Evolutionary conservation across 2,888 invertebrate genomes (phyloP), one percentile per base, ranked within the genome.

Genomic region (Athrips mouffetella): DNA sequence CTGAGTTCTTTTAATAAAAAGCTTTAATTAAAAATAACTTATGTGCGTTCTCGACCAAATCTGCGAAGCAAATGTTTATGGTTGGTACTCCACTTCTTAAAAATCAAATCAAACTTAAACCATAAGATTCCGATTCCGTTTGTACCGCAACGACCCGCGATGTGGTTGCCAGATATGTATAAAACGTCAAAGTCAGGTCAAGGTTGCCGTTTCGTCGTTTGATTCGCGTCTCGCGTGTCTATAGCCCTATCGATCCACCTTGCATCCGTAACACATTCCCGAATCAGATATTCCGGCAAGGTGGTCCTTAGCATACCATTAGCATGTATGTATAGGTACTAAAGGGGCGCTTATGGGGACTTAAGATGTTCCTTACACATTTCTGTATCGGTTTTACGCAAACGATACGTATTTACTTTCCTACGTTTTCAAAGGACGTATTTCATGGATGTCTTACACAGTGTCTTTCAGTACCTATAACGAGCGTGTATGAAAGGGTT

Each of bases 211-310:
- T n/a, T n/a, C n/a, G 53, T 47, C 51, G 52, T 62, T 64, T 57
- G 62, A 61, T 63, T 67, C 57, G 56, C 57, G 59, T 58, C 49
- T 65, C 54, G 63, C 66, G 62, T 70, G 65, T 59, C 57, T 63
- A 50, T 59, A 63, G 54, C 55, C 60, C 58, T 60, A 70, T 70
- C 62, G 67, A 67, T 67, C 57, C 55, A 51, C 52, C 57, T 50
- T 49, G 48, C 50, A 50, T 48, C 40, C 39, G 48, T 35, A 47
- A 45, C 37, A 39, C 29, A 37, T 45, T 49, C 30, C 37, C 40
- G 20, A 20, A 39, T 46, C 46, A 39, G 11, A 27, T 39, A 40
- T 39, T 39, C 40, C 39, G 20, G 4, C 30, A 33, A 41, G 31
- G 27, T n/a, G 18, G 37, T 25, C 41, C 33, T 41, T 42, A 31